Percentiles rank a stretch among this genome's conserved stretches.
phyloP scores from a whole-genome alignment of 1,140 invertebrate species.

The Pseudoatta argentina region DNA sequence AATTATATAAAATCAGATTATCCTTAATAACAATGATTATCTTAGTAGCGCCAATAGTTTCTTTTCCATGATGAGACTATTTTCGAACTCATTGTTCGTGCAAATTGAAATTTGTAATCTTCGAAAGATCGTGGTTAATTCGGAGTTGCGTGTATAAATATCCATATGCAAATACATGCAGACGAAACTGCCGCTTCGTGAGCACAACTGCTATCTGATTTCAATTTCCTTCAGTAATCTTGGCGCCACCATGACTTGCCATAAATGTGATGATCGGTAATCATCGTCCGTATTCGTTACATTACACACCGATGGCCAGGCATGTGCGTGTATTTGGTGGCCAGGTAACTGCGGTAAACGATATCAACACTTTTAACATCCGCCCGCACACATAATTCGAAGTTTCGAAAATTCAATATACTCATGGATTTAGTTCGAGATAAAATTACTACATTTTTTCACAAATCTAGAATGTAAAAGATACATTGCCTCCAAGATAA shows the following conservation, averaged over 20 bases:
- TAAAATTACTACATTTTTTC: background rate
- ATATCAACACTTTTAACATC: background rate
- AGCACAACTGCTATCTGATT: constrained; percentile 76
- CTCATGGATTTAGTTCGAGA: background rate
- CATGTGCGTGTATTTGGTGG: background rate
- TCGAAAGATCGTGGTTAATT: background rate
- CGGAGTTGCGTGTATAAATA: constrained; percentile 34
- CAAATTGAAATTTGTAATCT: background rate
- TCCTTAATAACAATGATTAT: background rate
- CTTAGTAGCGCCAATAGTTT: background rate
- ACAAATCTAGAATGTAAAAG: background rate
- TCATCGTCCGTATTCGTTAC: constrained; percentile 36
- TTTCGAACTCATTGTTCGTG: background rate
- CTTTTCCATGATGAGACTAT: constrained; percentile 8
- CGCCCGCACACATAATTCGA: background rate
- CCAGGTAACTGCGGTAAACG: background rate
- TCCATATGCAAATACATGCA: constrained; percentile 56
- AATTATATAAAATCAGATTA: background rate
- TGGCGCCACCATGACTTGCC: constrained; percentile 57
- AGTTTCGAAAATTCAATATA: background rate
- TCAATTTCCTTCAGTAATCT: constrained; percentile 78
- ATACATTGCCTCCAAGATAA: background rate
- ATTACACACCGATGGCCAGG: constrained; percentile 42
- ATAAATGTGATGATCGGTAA: constrained; percentile 69
- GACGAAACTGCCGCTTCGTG: background rate